Evolutionary conservation across 2,797 vertebrate species (phyloP).

Genomic region (Clarias fuscus): DNA sequence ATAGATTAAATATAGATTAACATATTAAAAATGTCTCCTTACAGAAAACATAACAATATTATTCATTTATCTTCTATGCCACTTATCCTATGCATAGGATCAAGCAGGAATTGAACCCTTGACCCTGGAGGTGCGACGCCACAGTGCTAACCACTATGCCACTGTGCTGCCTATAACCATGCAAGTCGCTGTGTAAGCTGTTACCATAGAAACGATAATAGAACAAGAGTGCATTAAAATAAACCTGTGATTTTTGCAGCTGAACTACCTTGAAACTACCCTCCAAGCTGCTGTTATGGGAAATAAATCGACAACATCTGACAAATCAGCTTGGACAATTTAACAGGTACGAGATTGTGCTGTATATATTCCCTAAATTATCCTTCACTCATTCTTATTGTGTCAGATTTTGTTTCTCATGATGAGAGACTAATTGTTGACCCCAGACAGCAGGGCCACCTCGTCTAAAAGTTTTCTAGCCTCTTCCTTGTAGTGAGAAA

Average conservation of each 20-base stretch:
- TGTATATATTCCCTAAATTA: not conserved
- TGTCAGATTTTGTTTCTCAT: not conserved
- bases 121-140: too few species aligned
- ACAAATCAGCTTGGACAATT: not conserved
- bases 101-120: too few species aligned
- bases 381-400: not conserved
- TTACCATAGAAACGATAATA: too few species aligned
- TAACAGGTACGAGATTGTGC: not conserved
- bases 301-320: not conserved
- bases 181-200: too few species aligned
- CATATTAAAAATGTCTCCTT: too few species aligned
- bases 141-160: too few species aligned
- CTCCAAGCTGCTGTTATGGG: not conserved
- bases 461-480: constrained; percentile 68
- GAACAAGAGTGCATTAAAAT: not conserved
- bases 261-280: too few species aligned
- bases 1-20: too few species aligned
- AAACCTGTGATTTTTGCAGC: not conserved
- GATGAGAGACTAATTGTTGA: not conserved
- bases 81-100: too few species aligned
- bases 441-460: constrained; percentile 67
- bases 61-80: too few species aligned
- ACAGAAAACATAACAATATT: too few species aligned
- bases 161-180: too few species aligned
- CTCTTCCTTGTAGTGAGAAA: constrained; percentile 63